Conservation (phyloP, 2,113 vertebrate species). For the Ictalurus furcatus region DNA sequence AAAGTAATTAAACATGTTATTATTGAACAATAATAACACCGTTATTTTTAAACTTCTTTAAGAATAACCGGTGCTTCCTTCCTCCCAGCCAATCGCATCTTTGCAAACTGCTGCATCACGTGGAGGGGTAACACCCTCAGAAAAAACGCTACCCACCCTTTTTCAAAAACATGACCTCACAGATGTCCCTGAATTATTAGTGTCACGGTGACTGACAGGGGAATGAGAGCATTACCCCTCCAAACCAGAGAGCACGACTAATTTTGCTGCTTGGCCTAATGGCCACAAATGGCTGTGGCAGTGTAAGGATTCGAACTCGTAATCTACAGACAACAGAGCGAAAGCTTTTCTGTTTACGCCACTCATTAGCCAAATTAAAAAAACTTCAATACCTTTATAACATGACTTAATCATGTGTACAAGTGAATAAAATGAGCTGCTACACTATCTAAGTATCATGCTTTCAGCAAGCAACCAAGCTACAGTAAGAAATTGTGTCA, state of each 20-base stretch:
- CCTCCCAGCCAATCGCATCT: no score
- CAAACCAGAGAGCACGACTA: no score
- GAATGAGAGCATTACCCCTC: background rate
- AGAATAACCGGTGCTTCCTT: no score
- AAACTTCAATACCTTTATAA: background rate
- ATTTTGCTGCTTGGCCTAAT: no score
- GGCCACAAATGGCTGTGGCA: no score
- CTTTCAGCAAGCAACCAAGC: background rate
- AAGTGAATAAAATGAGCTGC: background rate
- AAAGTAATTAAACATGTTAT: background rate
- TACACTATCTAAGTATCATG: background rate
- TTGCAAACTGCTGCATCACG: no score
- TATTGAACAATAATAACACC: background rate
- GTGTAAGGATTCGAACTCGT: no score
- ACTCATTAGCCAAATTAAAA: no score
- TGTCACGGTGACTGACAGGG: background rate
- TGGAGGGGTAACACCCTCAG: no score
- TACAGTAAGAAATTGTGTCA: background rate
- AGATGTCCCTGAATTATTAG: background rate
- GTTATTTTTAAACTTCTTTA: no score
- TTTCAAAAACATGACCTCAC: background rate
- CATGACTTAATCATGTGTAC: background rate
- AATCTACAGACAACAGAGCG: no score
- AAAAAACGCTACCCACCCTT: background rate
- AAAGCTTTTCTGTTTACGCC: no score